These are phyloP conservation scores for Merodon equestris DNA, from an alignment of 2,888 invertebrate genomes.

Conservation along the genomic window DNA sequence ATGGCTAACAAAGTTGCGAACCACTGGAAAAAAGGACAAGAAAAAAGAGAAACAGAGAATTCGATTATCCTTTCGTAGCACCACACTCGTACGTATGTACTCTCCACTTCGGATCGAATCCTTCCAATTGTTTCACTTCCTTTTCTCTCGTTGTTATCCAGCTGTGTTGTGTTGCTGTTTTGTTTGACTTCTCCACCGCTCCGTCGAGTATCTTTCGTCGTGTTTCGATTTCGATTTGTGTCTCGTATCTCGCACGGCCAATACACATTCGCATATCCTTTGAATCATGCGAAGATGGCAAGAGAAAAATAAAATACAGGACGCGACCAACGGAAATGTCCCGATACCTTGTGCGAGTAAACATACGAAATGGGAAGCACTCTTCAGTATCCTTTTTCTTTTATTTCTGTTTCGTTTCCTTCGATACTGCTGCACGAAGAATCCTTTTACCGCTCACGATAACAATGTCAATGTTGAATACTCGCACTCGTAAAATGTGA, in stretches of 20 bases:
- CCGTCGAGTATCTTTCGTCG: slow-evolving; percentile 32
- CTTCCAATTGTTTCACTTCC: slow-evolving; percentile 40
- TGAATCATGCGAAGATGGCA: slow-evolving; percentile 3
- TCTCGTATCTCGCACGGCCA: slow-evolving; percentile 32
- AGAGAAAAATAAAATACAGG: slow-evolving; percentile 4
- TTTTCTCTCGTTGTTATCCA: slow-evolving; percentile 7
- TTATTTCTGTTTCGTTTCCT: neutral
- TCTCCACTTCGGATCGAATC: slow-evolving; percentile 35
- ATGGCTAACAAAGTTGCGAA: slow-evolving; percentile 63
- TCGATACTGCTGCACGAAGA: neutral
- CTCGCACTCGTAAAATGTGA: neutral
- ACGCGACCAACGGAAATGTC: slow-evolving; percentile 33
- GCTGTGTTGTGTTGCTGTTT: slow-evolving; percentile 12
- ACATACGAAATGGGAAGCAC: slow-evolving; percentile 15
- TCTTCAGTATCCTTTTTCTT: slow-evolving; percentile 9
- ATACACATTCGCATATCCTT: slow-evolving; percentile 50
- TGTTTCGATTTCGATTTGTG: slow-evolving; percentile 57
- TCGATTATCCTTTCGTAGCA: slow-evolving; percentile 61
- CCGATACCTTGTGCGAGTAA: slow-evolving; percentile 41
- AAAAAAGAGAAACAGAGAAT: slow-evolving; percentile 15
- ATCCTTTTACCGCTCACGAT: slow-evolving; percentile 41
- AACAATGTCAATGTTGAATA: slow-evolving; percentile 41
- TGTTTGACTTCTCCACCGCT: neutral
- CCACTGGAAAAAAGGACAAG: slow-evolving; percentile 7
- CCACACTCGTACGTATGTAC: neutral